Conservation (phyloP, 2,113 vertebrate species). For the Paedocypris sp. region DNA sequence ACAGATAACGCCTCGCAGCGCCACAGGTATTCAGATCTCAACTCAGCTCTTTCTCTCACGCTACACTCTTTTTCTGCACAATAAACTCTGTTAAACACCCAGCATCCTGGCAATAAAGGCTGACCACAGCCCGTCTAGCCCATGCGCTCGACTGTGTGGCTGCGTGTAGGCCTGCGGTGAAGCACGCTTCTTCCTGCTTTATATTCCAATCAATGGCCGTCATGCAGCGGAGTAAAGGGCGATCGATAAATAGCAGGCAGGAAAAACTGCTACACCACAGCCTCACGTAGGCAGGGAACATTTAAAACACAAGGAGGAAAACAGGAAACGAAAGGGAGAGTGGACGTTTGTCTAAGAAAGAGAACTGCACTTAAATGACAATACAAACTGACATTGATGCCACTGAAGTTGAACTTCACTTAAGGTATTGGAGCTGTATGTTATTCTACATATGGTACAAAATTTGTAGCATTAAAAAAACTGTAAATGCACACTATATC, state of each 20-base stretch:
- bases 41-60: background rate
- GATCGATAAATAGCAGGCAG: conserved; percentile 14
- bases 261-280: background rate
- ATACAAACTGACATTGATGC: too few species aligned
- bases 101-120: background rate
- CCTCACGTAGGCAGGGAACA: background rate
- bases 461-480: too few species aligned
- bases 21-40: too few species aligned
- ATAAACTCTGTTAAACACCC: conserved; percentile 21
- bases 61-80: conserved; percentile 10
- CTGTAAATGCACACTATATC: too few species aligned
- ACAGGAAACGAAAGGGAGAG: background rate
- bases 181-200: conserved; percentile 16
- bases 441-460: too few species aligned
- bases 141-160: conserved; percentile 1
- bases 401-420: too few species aligned
- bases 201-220: conserved; percentile 6
- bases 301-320: background rate
- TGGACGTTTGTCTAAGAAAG: too few species aligned
- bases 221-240: conserved; percentile 13
- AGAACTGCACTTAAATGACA: too few species aligned
- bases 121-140: background rate
- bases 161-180: background rate
- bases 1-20: background rate
- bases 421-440: too few species aligned